These are phyloP conservation scores for Catocala sponsa DNA, from an alignment of 2,888 invertebrate species.

Conservation along the genomic window DNA sequence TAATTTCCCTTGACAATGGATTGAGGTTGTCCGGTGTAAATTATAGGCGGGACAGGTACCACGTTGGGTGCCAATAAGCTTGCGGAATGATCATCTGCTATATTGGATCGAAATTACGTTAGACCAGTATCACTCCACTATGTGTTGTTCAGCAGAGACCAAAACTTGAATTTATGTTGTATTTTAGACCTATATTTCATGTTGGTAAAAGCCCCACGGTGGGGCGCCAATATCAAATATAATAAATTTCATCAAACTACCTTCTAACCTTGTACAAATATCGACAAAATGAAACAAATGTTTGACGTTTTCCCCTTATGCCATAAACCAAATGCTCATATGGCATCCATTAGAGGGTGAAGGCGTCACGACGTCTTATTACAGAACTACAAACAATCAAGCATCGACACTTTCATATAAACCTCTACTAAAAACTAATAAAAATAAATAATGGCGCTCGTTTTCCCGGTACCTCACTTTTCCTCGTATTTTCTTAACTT, in stretches of 20 bases:
- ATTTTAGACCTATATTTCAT: too few species aligned
- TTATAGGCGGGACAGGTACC: constrained; percentile 45
- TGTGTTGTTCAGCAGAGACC: too few species aligned
- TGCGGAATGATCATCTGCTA: constrained; percentile 22
- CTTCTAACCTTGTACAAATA: constrained; percentile 13
- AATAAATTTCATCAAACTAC: constrained; percentile 15
- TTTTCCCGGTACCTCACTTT: constrained; percentile 19
- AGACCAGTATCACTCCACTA: too few species aligned
- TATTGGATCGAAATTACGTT: background rate
- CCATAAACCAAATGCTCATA: constrained; percentile 20
- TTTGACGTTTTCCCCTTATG: constrained; percentile 23
- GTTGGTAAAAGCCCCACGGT: constrained; percentile 23
- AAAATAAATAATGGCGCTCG: constrained; percentile 21
- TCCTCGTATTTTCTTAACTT: constrained; percentile 28
- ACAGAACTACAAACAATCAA: constrained; percentile 39
- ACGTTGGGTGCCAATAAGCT: constrained; percentile 52
- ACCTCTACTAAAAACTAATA: constrained; percentile 31
- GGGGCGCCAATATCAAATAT: constrained; percentile 37
- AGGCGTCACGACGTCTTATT: constrained; percentile 39
- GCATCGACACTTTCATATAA: constrained; percentile 30
- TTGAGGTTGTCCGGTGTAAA: constrained; percentile 40
- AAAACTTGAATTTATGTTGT: too few species aligned
- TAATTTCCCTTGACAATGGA: constrained; percentile 66
- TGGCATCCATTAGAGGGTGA: constrained; percentile 29
- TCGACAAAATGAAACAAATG: constrained; percentile 19